A percentile compares a stretch with the other conserved stretches of the same genome.
phyloP scores from a whole-genome alignment of 1,140 invertebrate genomes.

The Rhyzopertha dominica region DNA sequence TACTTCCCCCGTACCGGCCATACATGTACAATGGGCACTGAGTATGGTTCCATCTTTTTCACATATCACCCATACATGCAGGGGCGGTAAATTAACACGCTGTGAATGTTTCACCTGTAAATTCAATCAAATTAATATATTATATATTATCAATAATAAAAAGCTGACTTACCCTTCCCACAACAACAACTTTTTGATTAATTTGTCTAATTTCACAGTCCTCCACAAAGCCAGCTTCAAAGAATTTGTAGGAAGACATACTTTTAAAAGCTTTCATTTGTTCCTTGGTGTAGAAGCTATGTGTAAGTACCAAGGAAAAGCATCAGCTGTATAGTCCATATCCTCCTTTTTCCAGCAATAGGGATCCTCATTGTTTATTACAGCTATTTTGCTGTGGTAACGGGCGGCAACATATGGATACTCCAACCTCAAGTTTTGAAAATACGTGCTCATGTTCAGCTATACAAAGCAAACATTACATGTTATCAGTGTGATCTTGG shows the following conservation, averaged over 20 bases:
- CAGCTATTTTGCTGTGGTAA: no score
- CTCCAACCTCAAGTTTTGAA: no score
- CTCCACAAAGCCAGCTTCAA: slow-evolving; percentile 7
- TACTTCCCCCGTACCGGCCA: slow-evolving; percentile 15
- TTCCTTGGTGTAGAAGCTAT: slow-evolving; percentile 7
- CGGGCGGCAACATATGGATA: no score
- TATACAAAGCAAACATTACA: no score
- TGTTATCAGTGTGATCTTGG: no score
- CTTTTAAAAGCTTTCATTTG: slow-evolving; percentile 1
- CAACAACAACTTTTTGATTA: background rate
- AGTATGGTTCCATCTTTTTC: slow-evolving; percentile 9
- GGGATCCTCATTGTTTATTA: no score
- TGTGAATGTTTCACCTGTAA: slow-evolving; percentile 14
- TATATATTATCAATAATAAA: background rate
- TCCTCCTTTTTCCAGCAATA: no score
- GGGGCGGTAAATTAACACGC: background rate
- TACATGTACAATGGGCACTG: slow-evolving; percentile 11
- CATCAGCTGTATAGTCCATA: no score
- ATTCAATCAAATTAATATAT: background rate
- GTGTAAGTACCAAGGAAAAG: slow-evolving; percentile 5
- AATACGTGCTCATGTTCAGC: no score
- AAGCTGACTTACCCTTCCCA: slow-evolving; percentile 2
- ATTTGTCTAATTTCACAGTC: background rate
- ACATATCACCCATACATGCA: slow-evolving; percentile 3
- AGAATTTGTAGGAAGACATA: slow-evolving; percentile 3